Evolutionary conservation across 2,113 vertebrate species (phyloP).

Genomic region (Ploceus nigricollis): DNA sequence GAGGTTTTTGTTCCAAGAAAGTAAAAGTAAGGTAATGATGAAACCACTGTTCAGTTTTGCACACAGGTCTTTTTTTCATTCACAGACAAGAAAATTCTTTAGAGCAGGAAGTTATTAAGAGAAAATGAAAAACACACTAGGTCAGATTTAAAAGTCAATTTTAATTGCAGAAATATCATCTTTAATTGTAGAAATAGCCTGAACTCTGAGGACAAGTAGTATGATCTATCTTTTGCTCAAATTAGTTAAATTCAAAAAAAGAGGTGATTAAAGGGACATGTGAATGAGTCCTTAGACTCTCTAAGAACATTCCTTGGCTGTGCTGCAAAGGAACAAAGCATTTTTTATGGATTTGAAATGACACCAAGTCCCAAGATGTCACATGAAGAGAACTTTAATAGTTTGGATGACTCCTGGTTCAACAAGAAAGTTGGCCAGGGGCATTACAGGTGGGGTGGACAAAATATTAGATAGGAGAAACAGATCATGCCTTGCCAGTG

Average conservation of each 20-base stretch:
- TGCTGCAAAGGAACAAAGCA: neutral
- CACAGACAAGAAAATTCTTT: neutral
- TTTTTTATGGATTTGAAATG: neutral
- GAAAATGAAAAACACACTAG: neutral
- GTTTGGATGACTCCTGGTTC: neutral
- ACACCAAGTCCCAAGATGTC: neutral
- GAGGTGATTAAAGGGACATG: neutral
- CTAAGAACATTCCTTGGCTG: neutral
- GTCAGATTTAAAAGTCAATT: neutral
- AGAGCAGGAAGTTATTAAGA: neutral
- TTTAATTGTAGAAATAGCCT: constrained; percentile 13
- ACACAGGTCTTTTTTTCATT: neutral
- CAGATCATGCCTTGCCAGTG: neutral
- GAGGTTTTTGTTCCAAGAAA: neutral
- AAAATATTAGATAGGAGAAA: neutral
- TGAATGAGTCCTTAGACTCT: neutral
- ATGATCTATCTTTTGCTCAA: neutral
- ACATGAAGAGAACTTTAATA: neutral
- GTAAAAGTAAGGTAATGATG: neutral
- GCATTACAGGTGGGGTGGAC: neutral
- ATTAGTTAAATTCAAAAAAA: constrained; percentile 4
- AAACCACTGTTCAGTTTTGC: neutral
- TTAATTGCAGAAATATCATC: neutral
- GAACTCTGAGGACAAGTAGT: neutral
- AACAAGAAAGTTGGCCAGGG: neutral